A percentile compares a stretch with the other conserved stretches of the same genome.
Conservation (phyloP, 2,113 vertebrate species). For the Amblyopsis rosae region DNA sequence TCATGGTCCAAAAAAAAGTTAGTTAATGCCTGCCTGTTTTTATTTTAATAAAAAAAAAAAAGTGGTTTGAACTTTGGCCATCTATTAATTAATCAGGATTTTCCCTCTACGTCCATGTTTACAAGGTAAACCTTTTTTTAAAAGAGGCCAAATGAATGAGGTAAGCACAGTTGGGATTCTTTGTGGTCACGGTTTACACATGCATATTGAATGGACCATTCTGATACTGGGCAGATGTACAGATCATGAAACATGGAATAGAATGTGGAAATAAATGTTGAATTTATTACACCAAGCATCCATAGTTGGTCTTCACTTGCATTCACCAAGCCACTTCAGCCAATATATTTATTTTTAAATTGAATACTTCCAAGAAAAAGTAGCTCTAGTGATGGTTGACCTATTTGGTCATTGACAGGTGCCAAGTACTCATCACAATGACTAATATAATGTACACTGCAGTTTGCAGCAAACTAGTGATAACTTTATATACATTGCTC, state of each 20-base stretch:
- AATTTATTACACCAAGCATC: slow-evolving; percentile 51
- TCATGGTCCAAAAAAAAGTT: slow-evolving; percentile 63
- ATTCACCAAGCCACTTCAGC: neutral
- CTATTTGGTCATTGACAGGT: no score
- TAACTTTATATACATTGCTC: no score
- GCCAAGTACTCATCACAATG: no score
- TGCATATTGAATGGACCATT: slow-evolving; percentile 56
- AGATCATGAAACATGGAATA: slow-evolving; percentile 62
- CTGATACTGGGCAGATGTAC: slow-evolving; percentile 72
- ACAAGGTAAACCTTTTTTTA: slow-evolving; percentile 60
- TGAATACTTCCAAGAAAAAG: no score
- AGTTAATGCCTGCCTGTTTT: slow-evolving; percentile 73
- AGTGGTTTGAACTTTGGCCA: slow-evolving; percentile 56
- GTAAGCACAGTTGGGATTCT: slow-evolving; percentile 47
- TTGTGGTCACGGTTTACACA: slow-evolving; percentile 48
- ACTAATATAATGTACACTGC: no score
- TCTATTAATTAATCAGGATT: slow-evolving; percentile 69
- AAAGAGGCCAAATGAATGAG: slow-evolving; percentile 72
- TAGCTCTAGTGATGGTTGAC: no score
- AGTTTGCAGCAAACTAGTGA: no score
- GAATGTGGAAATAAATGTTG: slow-evolving; percentile 78
- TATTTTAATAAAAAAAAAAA: slow-evolving; percentile 37
- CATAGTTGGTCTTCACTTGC: slow-evolving; percentile 9
- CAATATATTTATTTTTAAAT: no score
- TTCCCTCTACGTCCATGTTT: slow-evolving; percentile 75